Evolutionary conservation across 2,888 invertebrate genomes (phyloP), one percentile per base, ranked within the genome.

Genomic region (Vesta saturnalis): DNA sequence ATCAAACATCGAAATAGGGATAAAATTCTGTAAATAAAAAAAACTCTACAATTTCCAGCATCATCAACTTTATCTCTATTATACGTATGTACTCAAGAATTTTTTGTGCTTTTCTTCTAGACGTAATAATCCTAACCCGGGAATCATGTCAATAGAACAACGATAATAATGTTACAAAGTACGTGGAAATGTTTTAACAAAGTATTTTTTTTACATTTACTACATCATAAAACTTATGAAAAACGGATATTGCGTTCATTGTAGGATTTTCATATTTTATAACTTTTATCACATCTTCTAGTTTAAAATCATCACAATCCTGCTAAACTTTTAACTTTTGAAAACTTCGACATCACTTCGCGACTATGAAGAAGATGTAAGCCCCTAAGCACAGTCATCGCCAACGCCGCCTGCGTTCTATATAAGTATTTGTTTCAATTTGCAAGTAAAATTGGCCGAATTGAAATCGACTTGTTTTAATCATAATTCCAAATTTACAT

Each of bases 401-500:
- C 1, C 18, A 8, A 49, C 22, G 69, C 39, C 39, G n/a, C n/a
- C n/a, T 30, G 10, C 30, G 8, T n/a, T 57, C 49, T 65, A 57
- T 60, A 67, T 70, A 64, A 70, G 69, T 73, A 67, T 73, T 73
- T 73, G 72, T 74, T 73, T 72, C 72, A 75, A 76, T 76, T 76
- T 76, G 76, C 76, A 75, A 74, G 71, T 71, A 70, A 75, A 74
- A 75, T 76, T 64, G 73, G 64, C 56, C 72, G 69, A 72, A 73
- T 72, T 66, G 73, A 74, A 73, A 74, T 72, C 72, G 71, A 72
- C 72, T 71, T 64, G 64, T 52, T 62, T 72, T 69, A 72, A 70
- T 67, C 67, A 64, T 60, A 64, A 64, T 57, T 46, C 55, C 22
- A 56, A 71, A 71, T 66, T 71, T 67, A 39, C n/a, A 39, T 39